Base-by-base conservation (phyloP, 2,888 invertebrate genomes). In the Amphiduros pacificus region DNA sequence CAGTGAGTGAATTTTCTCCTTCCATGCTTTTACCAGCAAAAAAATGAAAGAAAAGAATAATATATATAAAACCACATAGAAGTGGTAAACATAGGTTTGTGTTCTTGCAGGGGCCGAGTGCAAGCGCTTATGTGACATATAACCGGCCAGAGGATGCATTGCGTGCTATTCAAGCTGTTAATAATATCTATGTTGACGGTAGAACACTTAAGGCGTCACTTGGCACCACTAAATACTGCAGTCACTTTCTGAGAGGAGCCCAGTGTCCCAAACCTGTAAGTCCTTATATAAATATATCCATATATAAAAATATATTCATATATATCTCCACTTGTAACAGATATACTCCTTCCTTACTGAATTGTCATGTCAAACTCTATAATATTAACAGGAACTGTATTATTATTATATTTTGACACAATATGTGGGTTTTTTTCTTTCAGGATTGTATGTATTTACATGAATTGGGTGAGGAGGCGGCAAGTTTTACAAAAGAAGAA, bases 221-320 rank as follows among this genome's bases (percentile, higher is more conserved):
- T 73, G 99, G 99, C 69, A 99, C 99, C 74, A 99, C 99, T 76
- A 99, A 99, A 87, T 99, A 99, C 86, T 99, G 99, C 88, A 97
- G 97, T 83, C 95, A 97, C 86, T 99, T 98, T 85, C 92, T 99
- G 90, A 93, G 95, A 84, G 96, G 96, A 85, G 93, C 94, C 84
- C 89, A 92, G 75, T 99, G 99, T 85, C 96, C 96, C 62, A 99
- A 99, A 86, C 59, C 68, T 20, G 70, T 70, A 40, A 53, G 68
- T 61, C 52, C 27, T 11, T 9, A 36, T 36, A 17, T 36, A 36
- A 36, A 36, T 11, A n/a, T 36, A 36, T 36, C 36, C 9, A 9
- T 36, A 36, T 9, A 36, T 36, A 36, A 14, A 36, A 36, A 36
- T 36, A 17, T 14, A 14, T 36, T 36, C 17, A 14, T 36, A 36